Percentiles rank a stretch among this genome's conserved stretches.
Conservation (phyloP, 2,113 vertebrate species). For the Thomomys bottae region DNA sequence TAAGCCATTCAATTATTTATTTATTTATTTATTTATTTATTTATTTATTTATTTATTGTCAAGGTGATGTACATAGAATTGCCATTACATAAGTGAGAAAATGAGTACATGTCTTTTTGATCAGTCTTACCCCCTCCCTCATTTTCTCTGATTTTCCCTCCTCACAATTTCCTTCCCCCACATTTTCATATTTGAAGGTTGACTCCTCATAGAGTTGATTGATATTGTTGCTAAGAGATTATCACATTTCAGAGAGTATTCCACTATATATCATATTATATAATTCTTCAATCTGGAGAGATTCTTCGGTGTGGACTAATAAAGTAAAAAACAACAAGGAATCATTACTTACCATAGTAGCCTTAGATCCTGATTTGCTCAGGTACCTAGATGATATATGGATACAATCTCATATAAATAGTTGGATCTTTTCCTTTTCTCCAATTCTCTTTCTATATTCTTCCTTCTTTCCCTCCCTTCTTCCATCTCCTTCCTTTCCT, state of each 20-base stretch:
- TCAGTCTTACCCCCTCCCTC: no score
- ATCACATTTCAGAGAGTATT: neutral
- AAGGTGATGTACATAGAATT: no score
- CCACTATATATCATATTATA: neutral
- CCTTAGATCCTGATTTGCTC: neutral
- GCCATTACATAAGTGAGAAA: no score
- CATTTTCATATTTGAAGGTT: constrained; percentile 10
- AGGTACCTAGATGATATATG: neutral
- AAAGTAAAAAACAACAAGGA: constrained; percentile 7
- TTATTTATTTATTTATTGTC: no score
- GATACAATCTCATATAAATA: neutral
- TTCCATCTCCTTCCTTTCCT: neutral
- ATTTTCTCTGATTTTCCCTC: no score
- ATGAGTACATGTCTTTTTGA: no score
- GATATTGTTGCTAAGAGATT: constrained; percentile 41
- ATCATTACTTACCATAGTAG: neutral
- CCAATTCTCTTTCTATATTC: accelerated
- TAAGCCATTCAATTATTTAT: neutral
- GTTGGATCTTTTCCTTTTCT: neutral
- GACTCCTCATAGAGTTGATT: neutral
- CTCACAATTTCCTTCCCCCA: neutral
- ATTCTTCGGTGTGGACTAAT: constrained; percentile 17
- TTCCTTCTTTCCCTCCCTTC: neutral
- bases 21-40: no score
- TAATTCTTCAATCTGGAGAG: constrained; percentile 21